These are phyloP conservation scores for Drosophila lini DNA, from an alignment of 1,140 invertebrate species.

Conservation along the genomic window DNA sequence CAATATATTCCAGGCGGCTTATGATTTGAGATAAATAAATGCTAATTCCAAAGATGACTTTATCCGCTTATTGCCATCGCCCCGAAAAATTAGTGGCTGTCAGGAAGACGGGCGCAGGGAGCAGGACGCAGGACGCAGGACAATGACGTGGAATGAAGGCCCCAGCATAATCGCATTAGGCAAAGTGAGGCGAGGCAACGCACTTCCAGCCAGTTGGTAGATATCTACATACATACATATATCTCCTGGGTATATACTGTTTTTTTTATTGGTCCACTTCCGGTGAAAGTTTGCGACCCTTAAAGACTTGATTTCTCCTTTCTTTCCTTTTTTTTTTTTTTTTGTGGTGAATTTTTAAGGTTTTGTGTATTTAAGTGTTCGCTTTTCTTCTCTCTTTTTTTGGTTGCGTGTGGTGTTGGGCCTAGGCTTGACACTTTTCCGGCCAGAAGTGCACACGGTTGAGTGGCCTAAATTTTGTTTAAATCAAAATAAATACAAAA, in stretches of 20 bases:
- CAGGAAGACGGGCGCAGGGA: neutral
- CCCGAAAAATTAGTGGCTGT: slow-evolving; percentile 5
- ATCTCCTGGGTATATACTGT: slow-evolving; percentile 2
- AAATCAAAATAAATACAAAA: slow-evolving; percentile 75
- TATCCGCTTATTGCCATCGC: slow-evolving; percentile 11
- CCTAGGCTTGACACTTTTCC: slow-evolving; percentile 57
- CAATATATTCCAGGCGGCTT: slow-evolving; percentile 1
- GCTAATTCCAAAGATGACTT: slow-evolving; percentile 13
- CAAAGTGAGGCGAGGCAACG: slow-evolving; percentile 28
- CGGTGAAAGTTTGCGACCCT: slow-evolving; percentile 23
- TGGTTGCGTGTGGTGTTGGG: neutral
- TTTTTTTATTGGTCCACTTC: slow-evolving; percentile 40
- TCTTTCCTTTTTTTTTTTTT: neutral
- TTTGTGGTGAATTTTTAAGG: slow-evolving; percentile 13
- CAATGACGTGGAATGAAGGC: slow-evolving; percentile 9
- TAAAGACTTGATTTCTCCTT: slow-evolving; percentile 34
- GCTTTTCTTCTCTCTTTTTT: neutral
- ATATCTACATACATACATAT: neutral
- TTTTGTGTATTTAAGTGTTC: slow-evolving; percentile 24
- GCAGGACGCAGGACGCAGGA: neutral
- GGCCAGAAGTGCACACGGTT: slow-evolving; percentile 67
- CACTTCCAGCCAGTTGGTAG: slow-evolving; percentile 33
- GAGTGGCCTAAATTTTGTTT: slow-evolving; percentile 70
- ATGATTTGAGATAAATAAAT: slow-evolving; percentile 17
- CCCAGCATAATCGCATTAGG: slow-evolving; percentile 71